Conservation (phyloP, 2,888 invertebrate genomes). For the Lasius fuliginosus region DNA sequence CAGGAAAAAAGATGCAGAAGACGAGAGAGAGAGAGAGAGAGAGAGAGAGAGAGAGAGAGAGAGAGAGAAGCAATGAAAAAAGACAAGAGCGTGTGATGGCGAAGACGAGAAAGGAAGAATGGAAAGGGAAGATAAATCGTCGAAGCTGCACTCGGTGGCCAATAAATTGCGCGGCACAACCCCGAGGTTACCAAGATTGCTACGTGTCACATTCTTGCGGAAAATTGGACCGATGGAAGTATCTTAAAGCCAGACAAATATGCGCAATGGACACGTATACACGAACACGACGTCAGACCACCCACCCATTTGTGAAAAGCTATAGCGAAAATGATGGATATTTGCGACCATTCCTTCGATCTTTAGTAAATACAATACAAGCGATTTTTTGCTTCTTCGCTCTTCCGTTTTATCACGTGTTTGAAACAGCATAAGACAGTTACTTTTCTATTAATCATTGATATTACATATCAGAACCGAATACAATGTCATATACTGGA, state of each 20-base stretch:
- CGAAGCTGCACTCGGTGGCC: conserved; percentile 75
- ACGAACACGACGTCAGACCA: conserved; percentile 65
- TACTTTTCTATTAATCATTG: conserved; percentile 29
- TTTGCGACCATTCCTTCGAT: background rate
- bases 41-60: background rate
- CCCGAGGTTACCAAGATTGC: conserved; percentile 77
- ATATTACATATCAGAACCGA: conserved; percentile 12
- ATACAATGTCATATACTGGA: background rate
- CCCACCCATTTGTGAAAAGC: conserved; percentile 60
- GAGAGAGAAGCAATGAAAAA: conserved; percentile 6
- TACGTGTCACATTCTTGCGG: conserved; percentile 78
- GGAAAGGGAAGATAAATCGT: conserved; percentile 74
- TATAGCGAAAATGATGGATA: conserved; percentile 16
- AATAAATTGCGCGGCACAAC: conserved; percentile 74
- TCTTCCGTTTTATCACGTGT: background rate
- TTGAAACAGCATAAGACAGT: background rate
- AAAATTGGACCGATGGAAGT: conserved; percentile 75
- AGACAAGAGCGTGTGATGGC: conserved; percentile 49
- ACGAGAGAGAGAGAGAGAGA: background rate
- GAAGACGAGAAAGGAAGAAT: conserved; percentile 37
- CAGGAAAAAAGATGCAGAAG: background rate
- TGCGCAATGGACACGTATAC: conserved; percentile 70
- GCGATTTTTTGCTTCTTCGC: background rate
- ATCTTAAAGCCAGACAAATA: conserved; percentile 75
- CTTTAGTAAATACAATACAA: background rate